Base-by-base conservation (phyloP, 2,797 vertebrate species). In the Parauchenoglanis ngamensis region DNA sequence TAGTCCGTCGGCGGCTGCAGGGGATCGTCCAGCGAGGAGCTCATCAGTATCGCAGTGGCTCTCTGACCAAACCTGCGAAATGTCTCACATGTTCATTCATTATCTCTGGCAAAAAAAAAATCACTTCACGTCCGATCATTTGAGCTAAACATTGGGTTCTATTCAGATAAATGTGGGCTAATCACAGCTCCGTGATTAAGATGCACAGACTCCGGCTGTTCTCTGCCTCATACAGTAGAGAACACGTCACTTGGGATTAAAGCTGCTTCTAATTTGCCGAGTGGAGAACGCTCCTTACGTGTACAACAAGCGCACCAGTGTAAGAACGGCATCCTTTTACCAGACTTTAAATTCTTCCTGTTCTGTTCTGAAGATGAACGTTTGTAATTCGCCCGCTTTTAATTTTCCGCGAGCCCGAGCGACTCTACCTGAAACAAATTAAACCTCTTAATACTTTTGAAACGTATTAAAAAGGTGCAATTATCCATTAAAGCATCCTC, bases 31-130 rank as follows among this genome's bases (percentile, higher is more conserved):
- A 95, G 44, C 23, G 93, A 95, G 8, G 94, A 94, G 21, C 94
- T 95, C 95, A 96, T 93, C 86, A 95, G 88, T 87, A 96, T 93
- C 21, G 95, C 95, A 3, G 92, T 94, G 11, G 95, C 93, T 89
- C 93, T 94, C 88, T 94, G 94, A 57, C 94, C 95, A 2, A 96
- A 96, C 91, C 96, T 91, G 59, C 35, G 11, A 83, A 65, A 86
- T 49, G 40, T 80, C 61, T 61, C 23, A 56, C 28, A 56, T 21
- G 61, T 65, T 28, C 13, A 75, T 25, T 57, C 54, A 23, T 59
- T 49, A 75, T 75, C 11, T 2, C 23, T 2, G 49, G 2, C 78
- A 44, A 11, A 19, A 46, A 49, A 49, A 49, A 49, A 49, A 65
- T 79, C 23, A 13, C 15, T 25, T 15, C 31, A 6, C 7, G 2